These are phyloP conservation scores for Drosophila sordidula DNA, from an alignment of 2,888 invertebrate species.

Conservation along the genomic window DNA sequence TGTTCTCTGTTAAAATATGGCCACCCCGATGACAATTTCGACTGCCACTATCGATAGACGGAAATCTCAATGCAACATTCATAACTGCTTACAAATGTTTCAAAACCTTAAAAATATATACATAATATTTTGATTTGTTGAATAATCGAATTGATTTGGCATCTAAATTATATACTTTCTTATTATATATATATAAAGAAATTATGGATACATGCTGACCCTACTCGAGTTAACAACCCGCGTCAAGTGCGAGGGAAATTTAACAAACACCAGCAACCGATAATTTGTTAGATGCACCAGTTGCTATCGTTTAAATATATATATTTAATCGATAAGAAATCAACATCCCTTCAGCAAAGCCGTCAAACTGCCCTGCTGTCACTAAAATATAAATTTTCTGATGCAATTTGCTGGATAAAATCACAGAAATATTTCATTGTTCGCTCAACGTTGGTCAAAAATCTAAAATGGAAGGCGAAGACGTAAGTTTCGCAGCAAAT, in stretches of 20 bases:
- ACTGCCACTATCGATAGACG: too few relatives aligned
- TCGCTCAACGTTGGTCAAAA: constrained; percentile 11
- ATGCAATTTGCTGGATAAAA: constrained; percentile 55
- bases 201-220: too few relatives aligned
- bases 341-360: constrained; percentile 29
- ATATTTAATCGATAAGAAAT: constrained; percentile 31
- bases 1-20: too few relatives aligned
- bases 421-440: constrained; percentile 21
- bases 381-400: constrained; percentile 55
- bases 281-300: not conserved
- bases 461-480: constrained; percentile 62
- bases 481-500: constrained; percentile 52
- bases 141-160: too few relatives aligned
- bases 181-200: too few relatives aligned
- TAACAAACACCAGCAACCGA: not conserved
- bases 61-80: too few relatives aligned
- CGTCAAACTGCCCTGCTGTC: constrained; percentile 54
- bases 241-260: not conserved
- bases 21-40: too few relatives aligned
- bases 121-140: too few relatives aligned
- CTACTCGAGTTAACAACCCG: too few relatives aligned
- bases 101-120: too few relatives aligned
- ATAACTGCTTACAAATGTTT: too few relatives aligned
- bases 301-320: constrained; percentile 8
- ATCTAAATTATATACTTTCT: too few relatives aligned